Percentiles rank a stretch among this genome's conserved stretches.
phyloP scores from a whole-genome alignment of 2,888 invertebrate genomes.

The Myopa tessellatipennis region DNA sequence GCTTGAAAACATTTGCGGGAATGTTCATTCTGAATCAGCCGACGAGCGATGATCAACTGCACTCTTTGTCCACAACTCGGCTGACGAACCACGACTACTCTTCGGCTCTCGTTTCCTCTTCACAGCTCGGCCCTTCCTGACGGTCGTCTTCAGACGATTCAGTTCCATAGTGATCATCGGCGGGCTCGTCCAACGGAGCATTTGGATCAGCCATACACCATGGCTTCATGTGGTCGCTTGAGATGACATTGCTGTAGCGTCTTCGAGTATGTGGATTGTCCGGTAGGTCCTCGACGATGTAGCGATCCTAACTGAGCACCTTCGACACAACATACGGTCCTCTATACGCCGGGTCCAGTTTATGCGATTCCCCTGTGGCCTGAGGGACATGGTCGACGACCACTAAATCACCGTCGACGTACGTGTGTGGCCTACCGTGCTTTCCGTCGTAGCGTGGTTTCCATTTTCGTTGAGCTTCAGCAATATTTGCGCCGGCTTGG shows the following conservation, averaged over 20 bases:
- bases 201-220: background rate
- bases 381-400: constrained; percentile 35
- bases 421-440: constrained; percentile 30
- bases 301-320: constrained; percentile 36
- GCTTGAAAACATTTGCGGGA: no score
- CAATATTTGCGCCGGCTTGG: constrained; percentile 13
- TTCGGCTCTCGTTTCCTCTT: background rate
- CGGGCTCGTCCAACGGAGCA: constrained; percentile 37
- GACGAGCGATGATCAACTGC: background rate
- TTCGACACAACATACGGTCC: constrained; percentile 42
- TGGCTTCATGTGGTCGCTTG: no score
- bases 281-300: constrained; percentile 38
- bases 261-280: constrained; percentile 25
- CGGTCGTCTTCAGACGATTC: background rate
- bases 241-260: constrained; percentile 13
- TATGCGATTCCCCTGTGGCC: constrained; percentile 32
- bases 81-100: no score
- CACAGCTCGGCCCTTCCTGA: constrained; percentile 34
- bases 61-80: background rate
- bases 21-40: no score
- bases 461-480: constrained; percentile 27
- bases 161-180: constrained; percentile 1
- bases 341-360: constrained; percentile 40
- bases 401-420: constrained; percentile 38
- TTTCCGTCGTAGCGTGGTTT: constrained; percentile 42